Evolutionary conservation across 92 coral and sea anemone species (phyloP).

Genomic region (Meandrina meandrites): DNA sequence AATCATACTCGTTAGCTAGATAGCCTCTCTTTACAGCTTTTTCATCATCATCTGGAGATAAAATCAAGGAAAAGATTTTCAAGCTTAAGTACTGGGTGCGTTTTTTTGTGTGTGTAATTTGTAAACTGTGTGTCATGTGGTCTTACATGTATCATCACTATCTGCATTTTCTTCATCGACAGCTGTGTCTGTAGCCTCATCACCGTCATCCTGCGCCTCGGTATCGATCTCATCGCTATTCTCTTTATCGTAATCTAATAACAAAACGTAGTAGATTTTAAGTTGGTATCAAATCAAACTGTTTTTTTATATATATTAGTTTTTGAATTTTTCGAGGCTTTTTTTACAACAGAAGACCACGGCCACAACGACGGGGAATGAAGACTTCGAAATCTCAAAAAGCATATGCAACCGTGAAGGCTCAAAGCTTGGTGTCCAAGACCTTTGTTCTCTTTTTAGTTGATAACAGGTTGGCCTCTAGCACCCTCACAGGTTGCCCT

Average conservation of each 20-base stretch:
- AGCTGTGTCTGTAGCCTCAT: conserved; percentile 54
- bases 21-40: conserved; percentile 27
- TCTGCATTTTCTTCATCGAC: conserved; percentile 45
- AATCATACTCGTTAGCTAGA: conserved; percentile 25
- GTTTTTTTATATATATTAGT: too few species aligned
- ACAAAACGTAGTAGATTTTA: neutral
- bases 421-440: too few species aligned
- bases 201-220: conserved; percentile 33
- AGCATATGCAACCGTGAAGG: too few species aligned
- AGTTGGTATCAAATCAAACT: neutral
- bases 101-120: too few species aligned
- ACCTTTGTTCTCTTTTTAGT: too few species aligned
- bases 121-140: neutral
- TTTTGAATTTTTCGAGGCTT: too few species aligned
- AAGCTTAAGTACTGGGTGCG: neutral
- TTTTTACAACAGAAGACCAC: too few species aligned
- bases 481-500: too few species aligned
- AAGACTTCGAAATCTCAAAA: too few species aligned
- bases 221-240: conserved; percentile 31
- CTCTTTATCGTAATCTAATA: conserved; percentile 18
- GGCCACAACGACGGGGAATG: too few species aligned
- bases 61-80: neutral
- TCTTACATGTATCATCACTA: conserved; percentile 16
- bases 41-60: neutral
- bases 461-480: too few species aligned